These are phyloP conservation scores for Halcyon leucocephala DNA, from an alignment of 2,797 vertebrate species.

Conservation along the genomic window DNA sequence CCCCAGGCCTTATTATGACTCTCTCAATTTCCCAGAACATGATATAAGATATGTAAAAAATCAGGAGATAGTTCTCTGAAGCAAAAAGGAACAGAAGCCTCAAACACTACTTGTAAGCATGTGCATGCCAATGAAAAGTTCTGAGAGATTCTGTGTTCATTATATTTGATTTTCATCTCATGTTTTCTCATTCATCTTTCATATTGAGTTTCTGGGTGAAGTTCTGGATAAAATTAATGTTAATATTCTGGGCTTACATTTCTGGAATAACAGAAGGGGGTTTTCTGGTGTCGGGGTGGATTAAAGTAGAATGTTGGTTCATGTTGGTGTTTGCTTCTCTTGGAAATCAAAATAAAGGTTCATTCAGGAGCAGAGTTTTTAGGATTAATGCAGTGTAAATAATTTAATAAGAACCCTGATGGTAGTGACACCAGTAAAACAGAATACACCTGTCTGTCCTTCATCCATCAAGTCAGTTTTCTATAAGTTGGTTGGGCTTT, in stretches of 20 bases:
- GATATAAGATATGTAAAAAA: background rate
- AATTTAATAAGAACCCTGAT: background rate
- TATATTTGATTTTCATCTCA: background rate
- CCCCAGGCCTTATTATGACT: background rate
- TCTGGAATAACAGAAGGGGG: background rate
- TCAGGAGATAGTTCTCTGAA: background rate
- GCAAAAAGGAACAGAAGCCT: background rate
- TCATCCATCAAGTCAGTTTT: background rate
- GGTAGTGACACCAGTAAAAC: background rate
- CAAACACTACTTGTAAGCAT: background rate
- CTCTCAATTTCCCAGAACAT: background rate
- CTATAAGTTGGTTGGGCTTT: background rate
- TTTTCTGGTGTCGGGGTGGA: background rate
- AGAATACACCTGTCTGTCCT: background rate
- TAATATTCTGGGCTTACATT: background rate
- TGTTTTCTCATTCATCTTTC: background rate
- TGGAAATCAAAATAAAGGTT: background rate
- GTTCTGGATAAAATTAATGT: background rate
- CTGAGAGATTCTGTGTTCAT: background rate
- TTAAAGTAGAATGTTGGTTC: background rate
- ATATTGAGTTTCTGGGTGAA: background rate
- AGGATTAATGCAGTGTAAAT: background rate
- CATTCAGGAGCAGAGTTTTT: background rate
- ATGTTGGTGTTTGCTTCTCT: background rate
- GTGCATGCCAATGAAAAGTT: background rate